These are phyloP conservation scores for Gymnosoma rotundatum DNA, from an alignment of 2,888 invertebrate genomes.

Conservation along the genomic window DNA sequence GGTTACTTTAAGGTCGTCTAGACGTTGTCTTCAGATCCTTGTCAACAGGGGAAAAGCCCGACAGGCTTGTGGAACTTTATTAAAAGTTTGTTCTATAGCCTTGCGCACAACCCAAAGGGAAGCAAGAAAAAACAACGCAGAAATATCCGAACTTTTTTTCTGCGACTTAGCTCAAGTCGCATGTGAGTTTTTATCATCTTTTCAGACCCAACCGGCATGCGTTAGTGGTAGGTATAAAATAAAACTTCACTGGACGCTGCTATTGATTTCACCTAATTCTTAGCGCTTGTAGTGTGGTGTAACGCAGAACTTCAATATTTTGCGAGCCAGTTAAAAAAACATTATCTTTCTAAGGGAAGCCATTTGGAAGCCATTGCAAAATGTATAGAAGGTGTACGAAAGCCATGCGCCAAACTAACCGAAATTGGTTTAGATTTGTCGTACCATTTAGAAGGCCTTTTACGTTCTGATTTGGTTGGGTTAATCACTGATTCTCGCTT, in stretches of 20 bases:
- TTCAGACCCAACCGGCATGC: constrained; percentile 89
- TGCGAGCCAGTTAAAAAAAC: constrained; percentile 91
- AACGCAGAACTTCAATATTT: constrained; percentile 91
- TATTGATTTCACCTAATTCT: constrained; percentile 7
- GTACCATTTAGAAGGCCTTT: constrained; percentile 93
- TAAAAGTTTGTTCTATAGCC: constrained; percentile 81
- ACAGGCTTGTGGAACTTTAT: constrained; percentile 81
- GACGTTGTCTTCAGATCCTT: constrained; percentile 92
- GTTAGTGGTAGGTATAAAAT: constrained; percentile 85
- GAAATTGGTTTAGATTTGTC: constrained; percentile 93
- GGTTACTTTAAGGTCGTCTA: constrained; percentile 92
- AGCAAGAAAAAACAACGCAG: constrained; percentile 81
- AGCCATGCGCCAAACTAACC: constrained; percentile 83
- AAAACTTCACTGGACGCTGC: neutral
- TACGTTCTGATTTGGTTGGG: constrained; percentile 86
- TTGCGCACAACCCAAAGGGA: constrained; percentile 81
- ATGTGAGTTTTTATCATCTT: constrained; percentile 90
- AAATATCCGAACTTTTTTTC: constrained; percentile 86
- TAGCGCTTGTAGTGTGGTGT: constrained; percentile 95
- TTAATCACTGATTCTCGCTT: constrained; percentile 81
- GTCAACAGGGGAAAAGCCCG: constrained; percentile 81
- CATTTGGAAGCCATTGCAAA: constrained; percentile 92
- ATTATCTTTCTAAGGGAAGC: constrained; percentile 95
- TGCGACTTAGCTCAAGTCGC: constrained; percentile 87
- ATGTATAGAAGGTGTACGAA: constrained; percentile 91